Evolutionary conservation across 2,888 invertebrate species (phyloP), one percentile per base, ranked within the genome.

Genomic region (Steinernema scapterisci): DNA sequence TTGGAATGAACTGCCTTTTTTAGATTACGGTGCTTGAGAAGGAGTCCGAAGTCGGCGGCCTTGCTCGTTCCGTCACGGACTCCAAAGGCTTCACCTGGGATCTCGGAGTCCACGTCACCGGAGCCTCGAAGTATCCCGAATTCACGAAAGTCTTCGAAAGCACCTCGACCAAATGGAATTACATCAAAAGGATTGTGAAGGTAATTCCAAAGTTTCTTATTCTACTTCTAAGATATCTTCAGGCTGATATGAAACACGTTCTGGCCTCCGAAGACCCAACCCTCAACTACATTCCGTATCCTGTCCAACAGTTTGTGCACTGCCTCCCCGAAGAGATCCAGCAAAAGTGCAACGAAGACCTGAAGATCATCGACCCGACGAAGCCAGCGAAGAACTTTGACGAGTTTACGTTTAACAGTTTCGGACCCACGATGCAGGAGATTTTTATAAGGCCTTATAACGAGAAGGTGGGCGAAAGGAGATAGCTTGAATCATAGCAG

Each of bases 401-500:
- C 45, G 78, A 80, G 21, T 85, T 85, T 73, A 76, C 85, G 1
- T 48, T 71, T 11, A 54, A 78, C 7, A 75, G 75, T 44, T 85
- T 85, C 63, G 85, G 85, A 9, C 74, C 76, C 23, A 84, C 83
- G 1, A 76, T 85, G 7, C 81, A 81, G 25, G 73, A 82, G 45
- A 76, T 81, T 19, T 85, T 85, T 75, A 82, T 85, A 38, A 73
- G 83, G 23, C 85, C 85, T 1, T 85, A 85, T 75, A 85, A 85
- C 73, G 81, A 83, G 54, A 85, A 85, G 78, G 38, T 38, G 9
- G 38, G 38, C 38, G 38, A 9, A 38, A 38, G 3, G 38, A 9
- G 5, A 6, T 38, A 3, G 38, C 3, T 38, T 38, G 3, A 38
- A 38, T 38, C 9, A n/a, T 38, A 38, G 9, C 3, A 6, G 9